phyloP scores from a whole-genome alignment of 2,113 vertebrate species.

The Neogobius melanostomus region DNA sequence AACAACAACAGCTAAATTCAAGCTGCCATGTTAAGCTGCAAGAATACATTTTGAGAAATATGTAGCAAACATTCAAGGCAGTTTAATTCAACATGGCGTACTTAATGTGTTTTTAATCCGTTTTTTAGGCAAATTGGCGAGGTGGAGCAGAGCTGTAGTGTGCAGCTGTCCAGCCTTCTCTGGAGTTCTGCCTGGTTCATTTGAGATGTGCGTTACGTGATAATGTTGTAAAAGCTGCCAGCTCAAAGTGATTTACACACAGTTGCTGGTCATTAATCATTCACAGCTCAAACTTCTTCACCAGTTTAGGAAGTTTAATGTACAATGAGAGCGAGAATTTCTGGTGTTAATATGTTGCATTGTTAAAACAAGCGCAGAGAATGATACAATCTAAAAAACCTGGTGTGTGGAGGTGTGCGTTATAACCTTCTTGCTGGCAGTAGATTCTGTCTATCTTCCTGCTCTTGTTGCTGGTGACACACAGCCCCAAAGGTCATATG shows the following conservation, averaged over 20 bases:
- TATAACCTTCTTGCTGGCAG: no score
- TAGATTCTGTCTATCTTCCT: no score
- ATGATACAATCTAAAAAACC: no score
- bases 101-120: neutral
- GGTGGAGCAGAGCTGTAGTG: neutral
- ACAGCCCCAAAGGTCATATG: no score
- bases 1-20: neutral
- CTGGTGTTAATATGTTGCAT: no score
- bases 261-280: slow-evolving; percentile 11
- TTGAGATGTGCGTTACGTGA: neutral
- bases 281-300: slow-evolving; percentile 1
- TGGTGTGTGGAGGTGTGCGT: no score
- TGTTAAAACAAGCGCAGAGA: no score
- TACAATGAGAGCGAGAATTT: neutral
- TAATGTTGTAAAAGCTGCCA: neutral
- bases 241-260: slow-evolving; percentile 2
- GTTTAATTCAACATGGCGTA: neutral
- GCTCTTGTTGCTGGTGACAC: no score
- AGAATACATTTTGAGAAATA: neutral
- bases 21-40: neutral
- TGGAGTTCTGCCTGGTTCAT: slow-evolving; percentile 4
- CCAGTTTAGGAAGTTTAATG: neutral
- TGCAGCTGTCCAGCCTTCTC: slow-evolving; percentile 1
- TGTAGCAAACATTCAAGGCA: neutral
- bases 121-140: neutral